Evolutionary conservation across 1,140 invertebrate species (phyloP), one percentile per base, ranked within the genome.

Genomic region (Neuroterus valhalla): DNA sequence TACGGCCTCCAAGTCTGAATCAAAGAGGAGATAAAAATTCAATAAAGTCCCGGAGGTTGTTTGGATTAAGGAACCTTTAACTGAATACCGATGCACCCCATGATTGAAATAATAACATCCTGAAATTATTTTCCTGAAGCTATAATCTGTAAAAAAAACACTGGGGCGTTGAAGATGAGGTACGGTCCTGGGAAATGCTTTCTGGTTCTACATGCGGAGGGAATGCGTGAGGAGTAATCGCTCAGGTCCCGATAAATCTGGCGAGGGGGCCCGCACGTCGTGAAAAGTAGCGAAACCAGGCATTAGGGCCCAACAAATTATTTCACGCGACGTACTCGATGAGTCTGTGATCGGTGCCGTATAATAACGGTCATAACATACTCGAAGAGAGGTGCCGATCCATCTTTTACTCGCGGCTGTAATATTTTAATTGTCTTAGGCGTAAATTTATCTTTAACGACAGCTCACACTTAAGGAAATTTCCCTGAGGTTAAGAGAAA

Each of bases 271-370:
- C 46, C 55, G 55, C 15, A 62, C 23, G 23, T 62, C 21, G 55
- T 62, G 55, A 31, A 62, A 62, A 38, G 23, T 12, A 62, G 23
- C 26, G 55, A 62, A 62, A 62, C 55, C 55, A 26, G 26, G 55
- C 55, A 62, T 62, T 62, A 62, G 12, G 55, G 55, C 55, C 1
- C 55, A 62, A 62, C 55, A 62, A 62, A 62, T 62, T 62, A 62
- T 62, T 62, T 62, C 26, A 12, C 55, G 55, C 26, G 55, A 62
- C 55, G 55, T 62, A 14, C 55, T 31, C 52, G 31, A 62, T 15
- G 52, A 62, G 55, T 3, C 11, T 55, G 15, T 31, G 55, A 62
- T 38, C 23, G 55, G 21, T 62, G 55, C 55, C 55, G 55, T 26
- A 62, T 62, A 62, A 62, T 62, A 62, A 38, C 14, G 21, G 55